Conservation (phyloP, 2,113 vertebrate genomes). For the Rhinogobius similis region DNA sequence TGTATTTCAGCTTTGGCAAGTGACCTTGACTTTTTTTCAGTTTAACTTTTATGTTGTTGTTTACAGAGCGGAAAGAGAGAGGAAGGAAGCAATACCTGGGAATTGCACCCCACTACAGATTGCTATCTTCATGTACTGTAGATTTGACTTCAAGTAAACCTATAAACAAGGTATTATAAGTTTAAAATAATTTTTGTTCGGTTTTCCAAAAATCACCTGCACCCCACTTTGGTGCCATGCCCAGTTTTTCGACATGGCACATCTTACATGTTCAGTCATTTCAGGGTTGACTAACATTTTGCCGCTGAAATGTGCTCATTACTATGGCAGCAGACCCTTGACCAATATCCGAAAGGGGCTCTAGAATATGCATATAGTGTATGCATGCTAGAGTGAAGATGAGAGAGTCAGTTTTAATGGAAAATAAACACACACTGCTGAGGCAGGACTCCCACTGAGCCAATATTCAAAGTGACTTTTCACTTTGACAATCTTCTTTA, state of each 20-base stretch:
- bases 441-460: constrained; percentile 10
- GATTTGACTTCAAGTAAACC: neutral
- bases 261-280: neutral
- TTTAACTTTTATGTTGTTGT: constrained; percentile 1
- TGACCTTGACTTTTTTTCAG: neutral
- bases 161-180: neutral
- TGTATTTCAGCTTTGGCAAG: neutral
- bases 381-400: constrained; percentile 32
- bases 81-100: neutral
- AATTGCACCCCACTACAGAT: neutral
- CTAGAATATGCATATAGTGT: constrained; percentile 18
- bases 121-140: neutral
- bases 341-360: neutral
- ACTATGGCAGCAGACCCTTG: neutral
- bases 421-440: constrained; percentile 70
- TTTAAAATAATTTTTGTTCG: neutral
- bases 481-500: constrained; percentile 18
- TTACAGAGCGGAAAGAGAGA: neutral
- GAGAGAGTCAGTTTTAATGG: constrained; percentile 53
- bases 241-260: neutral
- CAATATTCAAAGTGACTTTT: constrained; percentile 58
- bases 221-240: neutral
- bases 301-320: neutral
- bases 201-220: neutral
- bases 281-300: neutral